Evolutionary conservation across 2,888 invertebrate genomes (phyloP).

Genomic region (Hymenopus coronatus): DNA sequence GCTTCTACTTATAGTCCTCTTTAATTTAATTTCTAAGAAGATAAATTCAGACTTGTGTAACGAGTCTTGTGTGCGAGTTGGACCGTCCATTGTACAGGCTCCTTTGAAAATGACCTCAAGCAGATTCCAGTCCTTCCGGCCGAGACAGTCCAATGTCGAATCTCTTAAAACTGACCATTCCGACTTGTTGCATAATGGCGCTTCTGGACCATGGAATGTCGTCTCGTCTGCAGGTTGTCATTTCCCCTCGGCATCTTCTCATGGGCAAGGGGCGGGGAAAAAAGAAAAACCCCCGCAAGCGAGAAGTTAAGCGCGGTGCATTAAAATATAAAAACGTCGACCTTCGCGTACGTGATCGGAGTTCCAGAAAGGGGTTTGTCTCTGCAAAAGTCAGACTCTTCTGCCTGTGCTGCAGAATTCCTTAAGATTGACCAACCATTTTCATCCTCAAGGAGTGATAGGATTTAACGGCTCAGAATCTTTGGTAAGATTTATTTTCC

Average conservation of each 20-base stretch:
- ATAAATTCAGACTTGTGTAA: too few relatives aligned
- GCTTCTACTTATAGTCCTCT: too few relatives aligned
- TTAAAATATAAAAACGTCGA: not conserved
- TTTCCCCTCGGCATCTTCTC: not conserved
- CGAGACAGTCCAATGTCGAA: not conserved
- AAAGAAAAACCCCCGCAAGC: not conserved
- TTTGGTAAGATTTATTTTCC: too few relatives aligned
- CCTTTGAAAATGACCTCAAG: not conserved
- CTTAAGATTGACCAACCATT: not conserved
- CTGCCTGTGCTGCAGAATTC: too few relatives aligned
- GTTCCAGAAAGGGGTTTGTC: not conserved
- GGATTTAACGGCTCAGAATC: too few relatives aligned
- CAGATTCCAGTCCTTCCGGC: not conserved
- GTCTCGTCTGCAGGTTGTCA: not conserved
- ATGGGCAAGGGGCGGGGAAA: not conserved
- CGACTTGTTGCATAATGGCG: not conserved
- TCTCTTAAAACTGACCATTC: not conserved
- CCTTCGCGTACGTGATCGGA: slow-evolving; percentile 1
- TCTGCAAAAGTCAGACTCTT: not conserved
- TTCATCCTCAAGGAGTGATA: too few relatives aligned
- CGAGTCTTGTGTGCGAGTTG: too few relatives aligned
- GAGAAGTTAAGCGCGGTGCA: not conserved
- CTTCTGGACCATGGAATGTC: not conserved
- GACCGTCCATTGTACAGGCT: not conserved
- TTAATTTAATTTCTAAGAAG: too few relatives aligned